Conservation (phyloP, 1,140 invertebrate species). For the Carposina sasakii region DNA sequence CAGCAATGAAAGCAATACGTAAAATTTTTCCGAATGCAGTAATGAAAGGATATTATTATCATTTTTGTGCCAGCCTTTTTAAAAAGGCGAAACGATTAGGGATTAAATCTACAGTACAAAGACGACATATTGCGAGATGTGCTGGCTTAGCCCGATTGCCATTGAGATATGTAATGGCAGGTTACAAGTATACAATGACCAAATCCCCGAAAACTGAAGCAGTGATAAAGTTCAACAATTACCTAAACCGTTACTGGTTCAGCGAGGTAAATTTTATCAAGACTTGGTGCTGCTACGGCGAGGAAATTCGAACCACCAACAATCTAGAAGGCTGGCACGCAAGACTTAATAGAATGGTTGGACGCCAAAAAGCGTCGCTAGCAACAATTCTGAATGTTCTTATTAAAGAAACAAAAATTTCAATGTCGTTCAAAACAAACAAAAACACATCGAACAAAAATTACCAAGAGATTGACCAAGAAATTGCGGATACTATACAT, state of each 20-base stretch:
- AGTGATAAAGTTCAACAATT: slow-evolving; percentile 4
- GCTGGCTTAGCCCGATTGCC: slow-evolving; percentile 4
- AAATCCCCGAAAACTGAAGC: slow-evolving; percentile 4
- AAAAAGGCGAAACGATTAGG: slow-evolving; percentile 3
- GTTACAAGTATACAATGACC: slow-evolving; percentile 4
- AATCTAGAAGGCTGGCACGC: slow-evolving; percentile 7
- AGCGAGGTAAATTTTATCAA: slow-evolving; percentile 3
- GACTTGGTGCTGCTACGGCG: slow-evolving; percentile 4
- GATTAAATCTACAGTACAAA: slow-evolving; percentile 3
- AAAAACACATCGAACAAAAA: slow-evolving; percentile 8
- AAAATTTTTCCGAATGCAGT: not conserved
- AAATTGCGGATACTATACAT: slow-evolving; percentile 2
- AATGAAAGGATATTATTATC: not conserved
- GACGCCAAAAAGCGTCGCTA: slow-evolving; percentile 4
- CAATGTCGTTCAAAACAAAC: slow-evolving; percentile 7
- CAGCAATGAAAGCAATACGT: slow-evolving; percentile 5
- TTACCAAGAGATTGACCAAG: slow-evolving; percentile 6
- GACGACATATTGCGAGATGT: slow-evolving; percentile 4
- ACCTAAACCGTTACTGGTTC: slow-evolving; percentile 4
- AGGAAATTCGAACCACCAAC: slow-evolving; percentile 8
- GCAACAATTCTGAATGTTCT: slow-evolving; percentile 5
- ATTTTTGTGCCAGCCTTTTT: slow-evolving; percentile 4
- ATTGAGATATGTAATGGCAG: slow-evolving; percentile 4
- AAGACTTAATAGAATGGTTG: slow-evolving; percentile 9
- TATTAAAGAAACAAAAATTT: slow-evolving; percentile 10